Evolutionary conservation across 2,113 vertebrate species (phyloP), one percentile per base, ranked within the genome.

Genomic region (Sinocyclocheilus anshuiensis): DNA sequence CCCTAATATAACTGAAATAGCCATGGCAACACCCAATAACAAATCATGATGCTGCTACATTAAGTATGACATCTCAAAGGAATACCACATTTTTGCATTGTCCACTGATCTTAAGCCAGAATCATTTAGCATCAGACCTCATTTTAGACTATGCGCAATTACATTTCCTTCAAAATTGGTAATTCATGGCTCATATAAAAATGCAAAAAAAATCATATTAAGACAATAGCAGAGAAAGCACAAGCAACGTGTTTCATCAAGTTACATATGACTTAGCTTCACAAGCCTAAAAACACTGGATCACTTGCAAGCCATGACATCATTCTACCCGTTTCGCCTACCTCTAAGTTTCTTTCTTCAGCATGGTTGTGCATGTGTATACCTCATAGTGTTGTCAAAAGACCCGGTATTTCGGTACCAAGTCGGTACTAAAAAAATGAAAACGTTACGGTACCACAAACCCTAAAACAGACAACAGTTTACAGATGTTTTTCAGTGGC

Each of bases 201-300:
- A 71, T 42, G 33, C 55, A 72, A 72, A 20, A 39, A 74, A 42
- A 76, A 79, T 29, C 16, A 39, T 42, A 26, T 7, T 24, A 77
- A 53, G 39, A 61, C 77, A 82, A 78, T 61, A 10, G 24, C 63
- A 50, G 53, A 55, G 26, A 50, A 77, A 33, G 77, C 53, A 8
- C 22, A 80, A 42, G 77, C 22, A 80, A 79, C 4, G 15, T n/a
- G 57, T 80, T 80, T 80, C 77, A 18, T 80, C 36, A 80, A 24
- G 57, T 80, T 63, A 80, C 77, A 61, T 42, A 26, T 42, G 22
- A 18, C 50, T 78, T 78, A 33, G 7, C 33, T 80, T 61, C 12
- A 80, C 22, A 36, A 79, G 77, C 29, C 55, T 59, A 79, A 79
- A 77, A 57, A 79, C 53, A 79, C 77, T 16, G 11, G 20, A 79